Percentiles rank a stretch among this genome's conserved stretches.
Conservation (phyloP, 2,113 vertebrate species). For the Hippocampus abdominalis region DNA sequence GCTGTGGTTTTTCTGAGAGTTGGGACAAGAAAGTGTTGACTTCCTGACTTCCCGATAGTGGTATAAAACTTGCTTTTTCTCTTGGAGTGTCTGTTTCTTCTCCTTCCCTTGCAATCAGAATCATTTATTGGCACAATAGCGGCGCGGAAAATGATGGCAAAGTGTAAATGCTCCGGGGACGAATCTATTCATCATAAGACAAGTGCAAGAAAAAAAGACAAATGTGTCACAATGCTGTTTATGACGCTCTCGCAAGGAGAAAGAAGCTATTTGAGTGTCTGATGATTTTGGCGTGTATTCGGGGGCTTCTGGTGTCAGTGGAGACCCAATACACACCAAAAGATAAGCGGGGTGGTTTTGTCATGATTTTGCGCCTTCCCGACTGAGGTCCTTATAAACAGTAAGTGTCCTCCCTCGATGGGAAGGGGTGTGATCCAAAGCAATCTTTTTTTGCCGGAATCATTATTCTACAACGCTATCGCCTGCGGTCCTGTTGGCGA, state of each 20-base stretch:
- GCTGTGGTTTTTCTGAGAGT: slow-evolving; percentile 16
- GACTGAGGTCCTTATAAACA: neutral
- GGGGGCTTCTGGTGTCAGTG: too few species aligned
- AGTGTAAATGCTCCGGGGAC: neutral
- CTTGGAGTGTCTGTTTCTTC: slow-evolving; percentile 20
- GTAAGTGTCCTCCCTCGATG: too few species aligned
- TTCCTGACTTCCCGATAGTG: slow-evolving; percentile 9
- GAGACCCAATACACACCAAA: too few species aligned
- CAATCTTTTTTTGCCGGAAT: too few species aligned
- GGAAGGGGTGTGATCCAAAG: too few species aligned
- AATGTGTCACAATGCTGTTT: neutral
- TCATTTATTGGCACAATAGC: neutral
- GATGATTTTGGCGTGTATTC: neutral
- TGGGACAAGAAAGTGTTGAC: slow-evolving; percentile 35
- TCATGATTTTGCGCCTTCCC: too few species aligned
- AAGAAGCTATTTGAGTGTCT: neutral
- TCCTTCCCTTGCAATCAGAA: slow-evolving; percentile 16
- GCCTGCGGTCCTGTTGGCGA: too few species aligned
- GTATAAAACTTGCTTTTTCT: neutral
- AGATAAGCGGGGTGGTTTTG: too few species aligned
- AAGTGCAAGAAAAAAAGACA: neutral
- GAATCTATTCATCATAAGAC: neutral
- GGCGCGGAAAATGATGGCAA: neutral
- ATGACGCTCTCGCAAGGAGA: neutral
- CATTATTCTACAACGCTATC: too few species aligned